Conservation (phyloP, 2,113 vertebrate genomes). For the Mormyrus lacerda region DNA sequence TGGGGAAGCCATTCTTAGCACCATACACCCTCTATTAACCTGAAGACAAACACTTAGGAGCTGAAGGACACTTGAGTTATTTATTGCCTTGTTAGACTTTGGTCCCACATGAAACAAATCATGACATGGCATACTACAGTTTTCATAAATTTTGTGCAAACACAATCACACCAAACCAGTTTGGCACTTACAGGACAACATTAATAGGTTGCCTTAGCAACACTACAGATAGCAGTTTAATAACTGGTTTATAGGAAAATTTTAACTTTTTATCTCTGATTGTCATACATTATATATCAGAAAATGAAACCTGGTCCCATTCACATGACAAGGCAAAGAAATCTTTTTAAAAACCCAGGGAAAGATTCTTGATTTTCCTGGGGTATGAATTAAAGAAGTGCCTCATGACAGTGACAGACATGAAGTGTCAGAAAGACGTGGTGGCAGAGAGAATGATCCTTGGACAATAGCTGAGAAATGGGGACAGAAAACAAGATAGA, state of each 20-base stretch:
- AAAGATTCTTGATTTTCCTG: conserved; percentile 20
- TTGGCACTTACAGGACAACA: neutral
- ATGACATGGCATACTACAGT: neutral
- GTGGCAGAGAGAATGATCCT: neutral
- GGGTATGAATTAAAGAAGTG: conserved; percentile 6
- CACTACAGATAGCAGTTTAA: neutral
- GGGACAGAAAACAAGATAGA: neutral
- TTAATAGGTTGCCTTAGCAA: neutral
- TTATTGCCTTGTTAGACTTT: conserved; percentile 11
- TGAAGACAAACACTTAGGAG: conserved; percentile 2
- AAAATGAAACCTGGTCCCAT: neutral
- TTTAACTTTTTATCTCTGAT: neutral
- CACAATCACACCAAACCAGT: neutral
- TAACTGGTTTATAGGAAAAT: neutral
- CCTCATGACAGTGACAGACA: neutral
- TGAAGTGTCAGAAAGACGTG: neutral
- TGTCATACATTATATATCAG: neutral
- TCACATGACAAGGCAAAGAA: neutral
- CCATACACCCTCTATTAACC: conserved; percentile 6
- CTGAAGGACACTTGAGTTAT: conserved; percentile 8
- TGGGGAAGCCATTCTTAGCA: neutral
- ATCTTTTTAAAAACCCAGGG: conserved; percentile 13
- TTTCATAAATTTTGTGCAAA: neutral
- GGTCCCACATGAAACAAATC: neutral
- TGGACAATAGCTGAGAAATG: neutral